Evolutionary conservation across 1,140 invertebrate species (phyloP), one percentile per base, ranked within the genome.

Genomic region (Trichonephila clavipes): DNA sequence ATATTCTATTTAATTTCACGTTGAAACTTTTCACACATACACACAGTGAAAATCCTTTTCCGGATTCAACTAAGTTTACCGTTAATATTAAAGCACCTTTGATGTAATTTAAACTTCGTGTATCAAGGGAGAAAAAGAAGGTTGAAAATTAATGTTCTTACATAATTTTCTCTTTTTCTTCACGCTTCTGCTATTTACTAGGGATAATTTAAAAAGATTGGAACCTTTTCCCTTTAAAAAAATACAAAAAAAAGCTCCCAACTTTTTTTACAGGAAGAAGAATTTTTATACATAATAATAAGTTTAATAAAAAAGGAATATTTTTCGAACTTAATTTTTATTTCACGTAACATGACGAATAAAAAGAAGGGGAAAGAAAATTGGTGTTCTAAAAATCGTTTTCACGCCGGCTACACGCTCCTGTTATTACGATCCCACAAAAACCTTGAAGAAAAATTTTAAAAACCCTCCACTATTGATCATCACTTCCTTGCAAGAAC

Each of bases 351-450:
- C 62, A 19, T 64, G 14, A 64, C 16, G 61, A 62, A 62, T 18
- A 64, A 64, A 18, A 77, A 77, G 24, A 72, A 77, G n/a, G 34
- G 14, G 28, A 40, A 77, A 77, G 28, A 77, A 77, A 85, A 85
- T 61, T 58, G 83, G 28, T 51, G 44, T 85, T 85, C 83, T 64
- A 88, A 64, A 88, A 88, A 64, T 88, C 40, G 59, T 88, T 88
- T 88, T 88, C 86, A 88, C 86, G 61, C 86, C 40, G 51, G 62
- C 59, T 88, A 40, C 86, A 88, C 86, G 86, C 86, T 88, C 86
- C 86, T 58, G 86, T 88, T 88, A 88, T 88, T 88, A 88, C 86
- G 86, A 88, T 62, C 14, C 62, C 86, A 62, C 86, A 62, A 40
- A 88, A 85, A 85, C 83, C 86, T 88, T 62, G 59, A 62, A 64